Evolutionary conservation across 2,888 invertebrate species (phyloP).

Genomic region (Achlya flavicornis): DNA sequence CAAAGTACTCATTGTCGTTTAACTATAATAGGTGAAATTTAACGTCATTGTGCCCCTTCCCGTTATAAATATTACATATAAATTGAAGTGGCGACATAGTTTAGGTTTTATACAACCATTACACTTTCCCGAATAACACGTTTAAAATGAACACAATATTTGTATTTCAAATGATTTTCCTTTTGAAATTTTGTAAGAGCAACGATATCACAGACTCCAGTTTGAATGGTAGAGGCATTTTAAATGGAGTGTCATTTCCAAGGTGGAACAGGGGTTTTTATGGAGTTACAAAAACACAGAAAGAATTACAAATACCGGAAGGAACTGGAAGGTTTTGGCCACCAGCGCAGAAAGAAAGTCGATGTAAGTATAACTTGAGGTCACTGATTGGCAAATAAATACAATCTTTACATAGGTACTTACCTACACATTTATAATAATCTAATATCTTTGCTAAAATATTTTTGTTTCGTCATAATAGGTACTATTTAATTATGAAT

Average conservation of each 20-base stretch:
- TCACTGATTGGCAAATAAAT: too few species aligned
- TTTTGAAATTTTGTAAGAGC: constrained; percentile 42
- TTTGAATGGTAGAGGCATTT: constrained; percentile 30
- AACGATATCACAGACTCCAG: constrained; percentile 33
- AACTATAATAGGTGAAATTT: constrained; percentile 52
- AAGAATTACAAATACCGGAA: constrained; percentile 12
- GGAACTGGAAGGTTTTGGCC: constrained; percentile 59
- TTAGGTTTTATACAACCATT: constrained; percentile 33
- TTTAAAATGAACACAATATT: constrained; percentile 29
- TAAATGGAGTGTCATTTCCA: constrained; percentile 36
- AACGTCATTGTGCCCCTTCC: constrained; percentile 56
- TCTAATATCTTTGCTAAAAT: too few species aligned
- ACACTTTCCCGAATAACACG: constrained; percentile 7
- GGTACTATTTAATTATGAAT: too few species aligned
- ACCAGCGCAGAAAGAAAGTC: constrained; percentile 63
- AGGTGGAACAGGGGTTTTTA: constrained; percentile 37
- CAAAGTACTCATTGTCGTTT: constrained; percentile 53
- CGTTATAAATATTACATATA: constrained; percentile 45
- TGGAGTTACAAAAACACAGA: constrained; percentile 33
- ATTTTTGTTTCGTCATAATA: too few species aligned
- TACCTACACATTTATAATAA: too few species aligned
- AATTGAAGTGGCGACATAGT: constrained; percentile 40
- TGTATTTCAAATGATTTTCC: constrained; percentile 24
- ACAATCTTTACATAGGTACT: too few species aligned
- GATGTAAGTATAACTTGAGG: constrained; percentile 60